Evolutionary conservation across 2,888 invertebrate genomes (phyloP).

Genomic region (Stenolophus ochropezus): DNA sequence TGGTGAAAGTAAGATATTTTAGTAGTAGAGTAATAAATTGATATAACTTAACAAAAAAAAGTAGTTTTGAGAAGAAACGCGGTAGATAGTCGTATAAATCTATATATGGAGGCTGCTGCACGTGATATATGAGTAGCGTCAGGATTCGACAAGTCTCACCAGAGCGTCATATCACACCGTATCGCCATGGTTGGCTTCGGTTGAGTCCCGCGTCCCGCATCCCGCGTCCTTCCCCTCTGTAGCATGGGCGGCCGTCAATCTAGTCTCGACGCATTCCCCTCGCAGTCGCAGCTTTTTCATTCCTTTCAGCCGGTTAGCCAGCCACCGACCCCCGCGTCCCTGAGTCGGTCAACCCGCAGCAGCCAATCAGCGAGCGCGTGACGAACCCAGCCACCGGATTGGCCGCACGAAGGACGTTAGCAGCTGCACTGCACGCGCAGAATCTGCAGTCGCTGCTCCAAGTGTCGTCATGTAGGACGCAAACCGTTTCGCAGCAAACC

Average conservation of each 20-base stretch:
- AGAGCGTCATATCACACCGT: conserved; percentile 5
- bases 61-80: neutral
- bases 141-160: conserved; percentile 35
- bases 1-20: neutral
- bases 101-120: neutral
- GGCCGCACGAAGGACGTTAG: conserved; percentile 54
- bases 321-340: neutral
- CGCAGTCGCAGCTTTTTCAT: conserved; percentile 45
- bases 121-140: neutral
- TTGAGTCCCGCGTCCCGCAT: neutral
- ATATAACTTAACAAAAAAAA: neutral
- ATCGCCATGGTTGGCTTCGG: conserved; percentile 47
- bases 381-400: conserved; percentile 2
- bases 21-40: neutral
- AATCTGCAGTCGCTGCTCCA: conserved; percentile 52
- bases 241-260: conserved; percentile 53
- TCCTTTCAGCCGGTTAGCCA: conserved; percentile 34
- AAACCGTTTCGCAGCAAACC: conserved; percentile 41
- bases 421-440: conserved; percentile 46
- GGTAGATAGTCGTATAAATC: neutral
- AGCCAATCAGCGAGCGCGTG: conserved; percentile 16
- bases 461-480: conserved; percentile 53
- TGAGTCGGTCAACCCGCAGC: neutral
- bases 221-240: neutral
- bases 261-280: conserved; percentile 42